Conservation (phyloP, 2,797 vertebrate genomes). For the Bovichtus variegatus region DNA sequence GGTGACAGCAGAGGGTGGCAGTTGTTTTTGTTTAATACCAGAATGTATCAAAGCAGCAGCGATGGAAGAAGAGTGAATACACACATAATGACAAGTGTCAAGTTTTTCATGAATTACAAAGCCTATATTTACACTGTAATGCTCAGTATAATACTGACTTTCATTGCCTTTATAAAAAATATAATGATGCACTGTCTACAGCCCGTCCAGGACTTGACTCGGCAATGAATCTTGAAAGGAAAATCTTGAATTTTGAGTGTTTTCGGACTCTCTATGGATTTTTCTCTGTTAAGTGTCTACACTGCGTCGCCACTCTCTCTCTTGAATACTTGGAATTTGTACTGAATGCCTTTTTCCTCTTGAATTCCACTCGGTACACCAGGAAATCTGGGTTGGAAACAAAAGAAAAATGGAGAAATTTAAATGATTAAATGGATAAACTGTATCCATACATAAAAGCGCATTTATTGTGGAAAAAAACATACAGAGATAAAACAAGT, state of each 20-base stretch:
- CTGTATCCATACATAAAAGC: not conserved
- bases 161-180: not conserved
- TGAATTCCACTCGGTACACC: slow-evolving; percentile 82
- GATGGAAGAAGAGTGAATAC: not conserved
- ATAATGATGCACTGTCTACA: not conserved
- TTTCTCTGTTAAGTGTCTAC: not conserved
- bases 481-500: not conserved
- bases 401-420: slow-evolving; percentile 24
- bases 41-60: slow-evolving; percentile 1
- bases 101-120: not conserved
- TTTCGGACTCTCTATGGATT: not conserved
- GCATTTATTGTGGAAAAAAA: not conserved
- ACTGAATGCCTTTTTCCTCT: slow-evolving; percentile 87
- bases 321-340: slow-evolving; percentile 86
- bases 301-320: slow-evolving; percentile 41
- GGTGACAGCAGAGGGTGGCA: slow-evolving; percentile 14
- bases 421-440: not conserved
- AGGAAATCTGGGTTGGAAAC: slow-evolving; percentile 76
- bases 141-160: not conserved
- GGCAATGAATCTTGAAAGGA: not conserved
- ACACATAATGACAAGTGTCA: not conserved
- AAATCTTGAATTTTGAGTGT: not conserved
- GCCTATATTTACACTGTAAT: not conserved
- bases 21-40: not conserved
- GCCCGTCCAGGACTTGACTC: not conserved